Percentiles rank a stretch among this genome's conserved stretches.
phyloP scores from a whole-genome alignment of 2,797 vertebrate species.

The Taenioides sp. region DNA sequence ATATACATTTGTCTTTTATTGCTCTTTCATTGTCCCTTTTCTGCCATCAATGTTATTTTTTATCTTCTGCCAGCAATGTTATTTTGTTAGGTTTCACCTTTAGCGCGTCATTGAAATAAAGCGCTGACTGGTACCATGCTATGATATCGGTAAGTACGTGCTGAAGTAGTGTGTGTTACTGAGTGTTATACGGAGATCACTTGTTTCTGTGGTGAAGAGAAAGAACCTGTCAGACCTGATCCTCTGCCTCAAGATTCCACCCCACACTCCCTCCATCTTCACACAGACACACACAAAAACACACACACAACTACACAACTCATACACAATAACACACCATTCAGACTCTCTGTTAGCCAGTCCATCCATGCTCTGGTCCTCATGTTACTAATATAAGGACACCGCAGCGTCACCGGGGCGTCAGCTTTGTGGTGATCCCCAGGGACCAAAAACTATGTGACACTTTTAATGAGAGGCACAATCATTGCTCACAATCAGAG shows the following conservation, averaged over 20 bases:
- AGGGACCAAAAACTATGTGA: background rate
- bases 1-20: background rate
- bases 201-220: slow-evolving; percentile 13
- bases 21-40: background rate
- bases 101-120: background rate
- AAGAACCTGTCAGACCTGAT: slow-evolving; percentile 66
- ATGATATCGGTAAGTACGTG: background rate
- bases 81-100: background rate
- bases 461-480: background rate
- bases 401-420: background rate
- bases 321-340: slow-evolving; percentile 16
- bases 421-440: background rate
- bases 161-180: background rate
- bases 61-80: no score
- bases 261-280: background rate
- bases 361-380: slow-evolving; percentile 27
- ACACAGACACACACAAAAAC: background rate
- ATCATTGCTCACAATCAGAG: background rate
- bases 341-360: slow-evolving; percentile 48
- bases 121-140: background rate
- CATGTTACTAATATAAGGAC: slow-evolving; percentile 35
- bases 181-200: slow-evolving; percentile 30
- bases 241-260: slow-evolving; percentile 39
- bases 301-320: background rate
- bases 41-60: background rate